Evolutionary conservation across 2,888 invertebrate species (phyloP).

Genomic region (Ophion obscuratus): DNA sequence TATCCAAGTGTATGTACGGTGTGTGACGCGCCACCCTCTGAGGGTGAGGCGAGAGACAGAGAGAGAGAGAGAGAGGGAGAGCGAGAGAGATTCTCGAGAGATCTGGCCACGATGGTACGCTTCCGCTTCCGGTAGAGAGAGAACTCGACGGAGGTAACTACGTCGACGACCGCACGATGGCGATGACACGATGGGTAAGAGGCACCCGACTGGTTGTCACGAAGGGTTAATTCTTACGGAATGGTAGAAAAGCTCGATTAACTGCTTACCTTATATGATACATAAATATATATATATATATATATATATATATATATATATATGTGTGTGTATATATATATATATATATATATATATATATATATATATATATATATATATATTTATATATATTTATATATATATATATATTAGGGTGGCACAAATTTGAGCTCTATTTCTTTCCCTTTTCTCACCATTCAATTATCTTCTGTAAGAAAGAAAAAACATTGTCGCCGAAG

Average conservation of each 20-base stretch:
- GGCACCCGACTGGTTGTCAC: conserved; percentile 71
- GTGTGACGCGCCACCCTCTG: conserved; percentile 60
- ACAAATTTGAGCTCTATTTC: too few species aligned
- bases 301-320: background rate
- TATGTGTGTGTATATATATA: too few species aligned
- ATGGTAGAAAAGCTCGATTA: conserved; percentile 7
- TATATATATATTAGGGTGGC: too few species aligned
- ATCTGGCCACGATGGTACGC: conserved; percentile 71
- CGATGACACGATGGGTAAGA: conserved; percentile 51
- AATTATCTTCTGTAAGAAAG: too few species aligned
- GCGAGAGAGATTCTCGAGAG: conserved; percentile 62
- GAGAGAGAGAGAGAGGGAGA: conserved; percentile 36
- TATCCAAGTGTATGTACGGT: conserved; percentile 33
- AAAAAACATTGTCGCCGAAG: too few species aligned
- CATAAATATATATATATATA: background rate
- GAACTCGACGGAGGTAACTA: conserved; percentile 56
- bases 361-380: background rate
- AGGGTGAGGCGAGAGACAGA: conserved; percentile 63
- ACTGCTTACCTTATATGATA: background rate
- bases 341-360: background rate
- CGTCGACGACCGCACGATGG: conserved; percentile 48
- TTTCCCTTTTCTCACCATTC: too few species aligned
- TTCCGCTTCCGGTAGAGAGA: conserved; percentile 77
- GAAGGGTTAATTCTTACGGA: conserved; percentile 64
- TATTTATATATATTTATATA: too few species aligned